Conservation (phyloP, 2,888 invertebrate genomes). For the Agrochola macilenta region DNA sequence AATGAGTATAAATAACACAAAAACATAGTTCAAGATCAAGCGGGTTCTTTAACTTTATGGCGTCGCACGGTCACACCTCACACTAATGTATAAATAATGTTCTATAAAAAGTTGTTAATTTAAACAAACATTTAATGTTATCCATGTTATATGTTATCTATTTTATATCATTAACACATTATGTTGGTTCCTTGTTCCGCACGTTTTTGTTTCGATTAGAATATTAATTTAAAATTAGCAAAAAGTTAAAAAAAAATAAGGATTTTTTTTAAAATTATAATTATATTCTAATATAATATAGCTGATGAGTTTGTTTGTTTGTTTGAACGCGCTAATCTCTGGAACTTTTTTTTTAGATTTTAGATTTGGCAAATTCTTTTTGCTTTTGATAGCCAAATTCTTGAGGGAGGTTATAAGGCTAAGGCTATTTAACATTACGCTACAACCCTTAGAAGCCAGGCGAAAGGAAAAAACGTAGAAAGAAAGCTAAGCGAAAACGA, state of each 20-base stretch:
- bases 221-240: constrained; percentile 11
- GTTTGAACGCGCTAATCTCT: too few species aligned
- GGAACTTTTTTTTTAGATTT: too few species aligned
- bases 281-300: too few species aligned
- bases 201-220: constrained; percentile 20
- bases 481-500: too few species aligned
- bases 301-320: too few species aligned
- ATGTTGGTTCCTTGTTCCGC: constrained; percentile 48
- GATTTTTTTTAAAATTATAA: neutral
- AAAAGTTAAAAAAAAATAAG: neutral
- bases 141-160: too few species aligned
- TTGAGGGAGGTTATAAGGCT: too few species aligned
- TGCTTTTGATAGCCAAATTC: too few species aligned
- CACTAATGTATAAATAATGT: neutral
- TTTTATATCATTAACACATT: neutral
- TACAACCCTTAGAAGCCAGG: too few species aligned
- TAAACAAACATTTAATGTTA: constrained; percentile 30
- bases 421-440: too few species aligned
- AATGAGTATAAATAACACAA: constrained; percentile 2
- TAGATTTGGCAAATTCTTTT: too few species aligned
- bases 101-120: constrained; percentile 23
- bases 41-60: constrained; percentile 39
- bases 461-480: too few species aligned
- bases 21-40: constrained; percentile 52
- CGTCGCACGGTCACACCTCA: constrained; percentile 18